Evolutionary conservation across 2,113 vertebrate genomes (phyloP).

Genomic region (Odocoileus hemionus): DNA sequence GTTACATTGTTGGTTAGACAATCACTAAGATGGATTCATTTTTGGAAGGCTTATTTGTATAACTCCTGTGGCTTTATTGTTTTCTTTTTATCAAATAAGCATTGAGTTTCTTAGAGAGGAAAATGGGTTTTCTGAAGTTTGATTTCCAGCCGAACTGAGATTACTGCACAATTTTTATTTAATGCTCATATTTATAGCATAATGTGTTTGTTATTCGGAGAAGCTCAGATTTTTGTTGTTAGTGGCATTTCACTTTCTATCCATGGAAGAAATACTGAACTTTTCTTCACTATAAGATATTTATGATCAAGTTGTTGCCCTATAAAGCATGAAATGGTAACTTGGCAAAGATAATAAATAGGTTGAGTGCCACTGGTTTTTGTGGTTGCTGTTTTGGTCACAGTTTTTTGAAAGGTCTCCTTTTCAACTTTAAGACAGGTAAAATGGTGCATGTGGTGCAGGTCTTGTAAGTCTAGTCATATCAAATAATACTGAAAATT

Average conservation of each 20-base stretch:
- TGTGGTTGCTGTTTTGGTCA: neutral
- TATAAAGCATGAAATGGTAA: neutral
- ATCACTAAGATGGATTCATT: neutral
- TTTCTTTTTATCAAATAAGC: neutral
- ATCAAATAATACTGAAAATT: conserved; percentile 1
- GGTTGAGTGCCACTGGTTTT: neutral
- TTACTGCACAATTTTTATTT: neutral
- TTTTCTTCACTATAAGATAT: neutral
- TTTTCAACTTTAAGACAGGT: neutral
- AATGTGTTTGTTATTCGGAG: conserved; percentile 1
- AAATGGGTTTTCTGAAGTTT: neutral
- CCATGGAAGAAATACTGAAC: neutral
- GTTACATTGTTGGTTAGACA: neutral
- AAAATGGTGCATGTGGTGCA: neutral
- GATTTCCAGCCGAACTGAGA: neutral
- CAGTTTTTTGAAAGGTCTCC: neutral
- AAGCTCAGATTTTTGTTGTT: conserved; percentile 24
- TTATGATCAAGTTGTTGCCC: neutral
- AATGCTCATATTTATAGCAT: neutral
- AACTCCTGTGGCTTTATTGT: neutral
- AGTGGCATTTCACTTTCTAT: conserved; percentile 5
- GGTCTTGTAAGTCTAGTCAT: neutral
- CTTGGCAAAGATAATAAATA: neutral
- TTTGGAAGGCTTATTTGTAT: neutral
- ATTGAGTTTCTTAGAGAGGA: neutral